Conservation (phyloP, 2,888 invertebrate species). For the Drosophila siamana region DNA sequence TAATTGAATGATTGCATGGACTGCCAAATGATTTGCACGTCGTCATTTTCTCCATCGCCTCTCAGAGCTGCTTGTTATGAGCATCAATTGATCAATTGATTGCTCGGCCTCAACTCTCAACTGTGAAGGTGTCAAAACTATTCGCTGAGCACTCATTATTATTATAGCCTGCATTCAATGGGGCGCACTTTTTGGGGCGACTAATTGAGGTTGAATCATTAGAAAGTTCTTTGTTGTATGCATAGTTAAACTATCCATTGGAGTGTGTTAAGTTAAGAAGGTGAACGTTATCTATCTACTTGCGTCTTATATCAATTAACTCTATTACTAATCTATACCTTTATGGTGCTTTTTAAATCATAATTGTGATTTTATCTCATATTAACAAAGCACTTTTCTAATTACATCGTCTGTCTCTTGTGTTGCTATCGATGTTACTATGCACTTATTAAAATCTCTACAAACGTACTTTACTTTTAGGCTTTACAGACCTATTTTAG, state of each 20-base stretch:
- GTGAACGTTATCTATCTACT: too few species aligned
- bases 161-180: constrained; percentile 7
- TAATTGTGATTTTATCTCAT: too few species aligned
- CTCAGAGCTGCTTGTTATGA: constrained; percentile 48
- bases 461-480: neutral
- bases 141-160: constrained; percentile 35
- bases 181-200: neutral
- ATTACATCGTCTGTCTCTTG: neutral
- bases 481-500: neutral
- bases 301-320: too few species aligned
- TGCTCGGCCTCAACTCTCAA: constrained; percentile 10
- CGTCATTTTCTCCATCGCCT: constrained; percentile 69
- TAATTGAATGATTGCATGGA: constrained; percentile 80
- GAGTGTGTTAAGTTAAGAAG: neutral
- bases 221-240: neutral
- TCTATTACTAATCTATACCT: too few species aligned
- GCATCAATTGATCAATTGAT: constrained; percentile 65
- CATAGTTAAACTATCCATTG: neutral
- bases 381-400: too few species aligned
- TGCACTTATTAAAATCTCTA: neutral
- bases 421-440: neutral
- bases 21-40: constrained; percentile 71
- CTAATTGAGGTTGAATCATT: too few species aligned
- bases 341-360: too few species aligned
- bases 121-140: constrained; percentile 74